Evolutionary conservation across 2,797 vertebrate species (phyloP).

Genomic region (Pangasius djambal): DNA sequence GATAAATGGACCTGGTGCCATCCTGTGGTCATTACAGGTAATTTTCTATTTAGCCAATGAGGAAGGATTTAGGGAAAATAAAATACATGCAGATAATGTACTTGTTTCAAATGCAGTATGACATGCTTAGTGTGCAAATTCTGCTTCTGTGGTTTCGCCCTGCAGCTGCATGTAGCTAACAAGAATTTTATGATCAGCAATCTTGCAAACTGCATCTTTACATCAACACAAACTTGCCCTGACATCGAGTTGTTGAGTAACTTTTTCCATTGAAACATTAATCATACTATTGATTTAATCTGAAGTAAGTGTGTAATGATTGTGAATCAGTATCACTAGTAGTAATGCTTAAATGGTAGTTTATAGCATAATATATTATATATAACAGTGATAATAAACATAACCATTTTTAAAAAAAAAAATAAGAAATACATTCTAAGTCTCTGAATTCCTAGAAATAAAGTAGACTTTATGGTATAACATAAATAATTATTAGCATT

Average conservation of each 20-base stretch:
- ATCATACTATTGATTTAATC: background rate
- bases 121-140: background rate
- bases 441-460: too few species aligned
- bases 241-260: background rate
- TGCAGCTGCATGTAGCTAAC: background rate
- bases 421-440: background rate
- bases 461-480: too few species aligned
- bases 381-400: background rate
- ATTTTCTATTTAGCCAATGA: background rate
- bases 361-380: background rate
- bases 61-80: background rate
- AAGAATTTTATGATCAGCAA: background rate
- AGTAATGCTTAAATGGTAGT: background rate
- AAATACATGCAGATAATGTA: background rate
- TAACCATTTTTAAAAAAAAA: background rate
- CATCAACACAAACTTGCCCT: background rate
- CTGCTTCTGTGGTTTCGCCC: background rate
- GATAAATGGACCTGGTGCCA: background rate
- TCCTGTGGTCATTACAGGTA: background rate
- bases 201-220: background rate
- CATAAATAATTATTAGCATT: too few species aligned
- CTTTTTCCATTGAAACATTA: background rate
- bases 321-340: background rate
- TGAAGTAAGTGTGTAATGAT: background rate
- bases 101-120: background rate